Evolutionary conservation across 1,140 invertebrate genomes (phyloP), one percentile per base, ranked within the genome.

Genomic region (Heliconius eleuchia): DNA sequence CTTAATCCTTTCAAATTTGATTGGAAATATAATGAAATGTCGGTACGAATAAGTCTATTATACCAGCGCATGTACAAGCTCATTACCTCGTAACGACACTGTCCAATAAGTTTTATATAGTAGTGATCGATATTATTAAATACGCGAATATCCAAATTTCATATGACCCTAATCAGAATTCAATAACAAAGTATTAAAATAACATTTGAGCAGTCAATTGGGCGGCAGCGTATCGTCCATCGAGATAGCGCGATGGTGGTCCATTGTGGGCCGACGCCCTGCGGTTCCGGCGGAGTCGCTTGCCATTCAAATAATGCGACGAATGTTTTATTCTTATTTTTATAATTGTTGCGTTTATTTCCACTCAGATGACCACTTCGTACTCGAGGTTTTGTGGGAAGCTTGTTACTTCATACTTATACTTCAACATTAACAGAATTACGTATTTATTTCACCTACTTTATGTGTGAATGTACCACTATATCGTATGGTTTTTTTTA

Each of bases 151-250:
- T 75, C 55, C 50, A 77, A 73, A 74, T 80, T 76, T 74, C 70
- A 74, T 74, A 60, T 19, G 52, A 80, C 78, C 75, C 82, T 80
- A 88, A 89, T 89, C 81, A 81, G 85, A 85, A 91, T 88, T 91
- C 88, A 91, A 92, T 92, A 92, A 94, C 87, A 91, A 91, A 89
- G 86, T 93, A 94, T 94, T 92, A 92, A 89, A 92, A 92, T 93
- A 91, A 89, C 88, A 84, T 93, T 94, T 94, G 91, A 94, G 91
- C 85, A 92, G 87, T 94, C 92, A 94, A 94, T 94, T 94, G 92
- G 91, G 92, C 91, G 91, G 87, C 84, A 91, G 89, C 87, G 88
- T 93, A 93, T 93, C 90, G 92, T 89, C 88, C 89, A 92, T 92
- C 91, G 91, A 89, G 92, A 92, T 94, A 94, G 86, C 90, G 82